Evolutionary conservation across 2,113 vertebrate species (phyloP), one percentile per base, ranked within the genome.

Genomic region (Heloderma charlesbogerti): DNA sequence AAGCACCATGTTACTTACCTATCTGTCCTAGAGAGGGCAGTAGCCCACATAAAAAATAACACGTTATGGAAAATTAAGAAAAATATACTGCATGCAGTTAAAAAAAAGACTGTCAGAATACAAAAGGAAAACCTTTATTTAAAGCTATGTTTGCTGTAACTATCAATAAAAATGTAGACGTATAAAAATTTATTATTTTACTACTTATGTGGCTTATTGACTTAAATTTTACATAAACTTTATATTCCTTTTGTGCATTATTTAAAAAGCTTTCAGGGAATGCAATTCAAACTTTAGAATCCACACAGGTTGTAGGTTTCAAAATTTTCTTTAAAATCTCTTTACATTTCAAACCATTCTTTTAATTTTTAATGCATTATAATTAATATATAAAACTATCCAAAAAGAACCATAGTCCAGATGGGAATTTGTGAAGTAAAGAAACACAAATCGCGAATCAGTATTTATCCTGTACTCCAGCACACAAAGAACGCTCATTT

Each of bases 1-100:
- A 87, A 89, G 89, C 71, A 87, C 40, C 81, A 86, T 89, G 88
- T 83, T 72, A 93, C 88, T 94, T 89, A 90, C 27, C 67, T 74
- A 71, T 93, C 27, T 66, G 85, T 87, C 75, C 84, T 88, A 87
- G 8, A 91, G 89, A 90, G 92, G 67, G 60, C 72, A 92, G 69
- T 16, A 78, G 27, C 71, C 34, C 79, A 75, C 48, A 89, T 89
- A 91, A n/a, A 85, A 48, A 79, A 15, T 10, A 43, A 8, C 60
- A 81, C 84, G 84, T 67, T 31, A 77, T 48, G 40, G 37, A 91
- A 91, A 54, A 86, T 37, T 3, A n/a, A 43, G 54, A 92, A 92
- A 54, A 74, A 89, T 91, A 31, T 88, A 91, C 86, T 75, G 74
- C 78, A 86, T 93, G 31, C 66, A 88, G n/a, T 20, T 86, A 66